Evolutionary conservation across 2,113 vertebrate species (phyloP).

Genomic region (Paratilapia polleni): DNA sequence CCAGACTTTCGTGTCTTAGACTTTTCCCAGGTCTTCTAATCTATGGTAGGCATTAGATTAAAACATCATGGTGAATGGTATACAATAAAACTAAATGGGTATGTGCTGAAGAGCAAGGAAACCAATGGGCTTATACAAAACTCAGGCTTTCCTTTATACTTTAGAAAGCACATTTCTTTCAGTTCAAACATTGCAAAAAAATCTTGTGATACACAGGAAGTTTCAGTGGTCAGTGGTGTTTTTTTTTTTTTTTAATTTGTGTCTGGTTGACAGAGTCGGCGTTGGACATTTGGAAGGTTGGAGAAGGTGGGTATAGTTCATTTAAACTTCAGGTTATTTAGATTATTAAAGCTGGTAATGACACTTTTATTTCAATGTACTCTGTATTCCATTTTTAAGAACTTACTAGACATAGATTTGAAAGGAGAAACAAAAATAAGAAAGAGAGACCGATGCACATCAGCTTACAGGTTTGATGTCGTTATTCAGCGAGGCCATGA

Average conservation of each 20-base stretch:
- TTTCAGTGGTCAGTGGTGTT: not conserved
- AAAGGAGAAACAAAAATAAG: too few relatives aligned
- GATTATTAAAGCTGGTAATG: not conserved
- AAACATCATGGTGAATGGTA: rapidly evolving
- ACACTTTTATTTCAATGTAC: not conserved
- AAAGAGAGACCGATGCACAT: not conserved
- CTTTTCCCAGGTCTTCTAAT: not conserved
- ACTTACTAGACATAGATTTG: not conserved
- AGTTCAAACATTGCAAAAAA: not conserved
- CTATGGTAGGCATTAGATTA: not conserved
- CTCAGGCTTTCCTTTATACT: not conserved
- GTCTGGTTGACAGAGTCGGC: too few relatives aligned
- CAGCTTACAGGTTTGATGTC: conserved; percentile 96
- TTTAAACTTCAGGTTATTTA: not conserved
- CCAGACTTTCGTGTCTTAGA: rapidly evolving
- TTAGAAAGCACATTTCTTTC: not conserved
- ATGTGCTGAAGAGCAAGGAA: not conserved
- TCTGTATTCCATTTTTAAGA: not conserved
- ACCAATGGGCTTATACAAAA: rapidly evolving
- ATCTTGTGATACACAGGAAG: not conserved
- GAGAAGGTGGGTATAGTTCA: not conserved
- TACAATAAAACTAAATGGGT: not conserved
- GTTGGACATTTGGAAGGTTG: too few relatives aligned
- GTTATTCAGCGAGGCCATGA: conserved; percentile 90
- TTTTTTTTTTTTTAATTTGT: too few relatives aligned